These are phyloP conservation scores for Zaprionus bogoriensis DNA, from an alignment of 2,888 invertebrate species.

Conservation along the genomic window DNA sequence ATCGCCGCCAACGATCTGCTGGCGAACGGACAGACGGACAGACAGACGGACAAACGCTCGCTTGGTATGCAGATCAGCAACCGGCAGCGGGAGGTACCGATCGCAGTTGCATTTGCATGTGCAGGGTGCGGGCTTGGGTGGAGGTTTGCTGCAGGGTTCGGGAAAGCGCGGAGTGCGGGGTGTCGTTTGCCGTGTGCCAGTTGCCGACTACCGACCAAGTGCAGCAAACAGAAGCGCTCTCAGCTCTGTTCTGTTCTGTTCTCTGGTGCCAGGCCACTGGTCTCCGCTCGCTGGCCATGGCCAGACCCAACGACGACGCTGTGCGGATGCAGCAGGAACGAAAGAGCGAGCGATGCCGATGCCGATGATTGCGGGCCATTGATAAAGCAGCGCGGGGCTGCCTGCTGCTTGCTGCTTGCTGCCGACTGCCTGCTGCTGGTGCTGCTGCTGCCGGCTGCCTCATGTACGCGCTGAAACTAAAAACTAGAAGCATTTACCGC, in stretches of 20 bases:
- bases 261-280: conserved; percentile 11
- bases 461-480: conserved; percentile 82
- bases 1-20: conserved; percentile 76
- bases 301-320: conserved; percentile 73
- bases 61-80: conserved; percentile 77
- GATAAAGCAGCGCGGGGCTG: conserved; percentile 66
- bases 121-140: conserved; percentile 1
- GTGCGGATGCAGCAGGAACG: conserved; percentile 42
- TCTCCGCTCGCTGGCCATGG: no score
- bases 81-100: conserved; percentile 31
- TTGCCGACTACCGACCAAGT: conserved; percentile 14
- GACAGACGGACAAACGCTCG: conserved; percentile 36
- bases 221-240: conserved; percentile 61
- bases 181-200: conserved; percentile 1
- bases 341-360: conserved; percentile 40
- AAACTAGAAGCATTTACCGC: conserved; percentile 83
- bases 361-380: conserved; percentile 75
- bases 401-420: no score
- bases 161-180: not conserved
- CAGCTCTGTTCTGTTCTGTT: no score
- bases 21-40: conserved; percentile 28
- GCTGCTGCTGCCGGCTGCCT: no score
- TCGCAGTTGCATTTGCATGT: conserved; percentile 67
- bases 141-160: not conserved
- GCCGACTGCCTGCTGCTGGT: no score